Conservation (phyloP, 2,113 vertebrate genomes). For the Saccopteryx bilineata region DNA sequence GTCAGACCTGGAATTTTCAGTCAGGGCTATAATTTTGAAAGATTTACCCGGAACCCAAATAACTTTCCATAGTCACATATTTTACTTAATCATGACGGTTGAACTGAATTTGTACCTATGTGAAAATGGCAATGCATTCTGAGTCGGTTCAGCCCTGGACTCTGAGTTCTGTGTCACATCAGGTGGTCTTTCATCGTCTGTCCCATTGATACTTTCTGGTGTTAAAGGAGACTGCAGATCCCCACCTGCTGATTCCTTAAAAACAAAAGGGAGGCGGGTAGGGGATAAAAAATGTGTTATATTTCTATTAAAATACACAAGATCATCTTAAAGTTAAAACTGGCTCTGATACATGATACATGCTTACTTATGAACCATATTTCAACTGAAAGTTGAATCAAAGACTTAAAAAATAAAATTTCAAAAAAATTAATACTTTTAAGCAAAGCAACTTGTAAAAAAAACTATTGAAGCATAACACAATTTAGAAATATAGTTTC, state of each 20-base stretch:
- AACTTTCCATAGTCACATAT: conserved; percentile 73
- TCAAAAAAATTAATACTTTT: conserved; percentile 53
- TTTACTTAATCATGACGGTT: conserved; percentile 88
- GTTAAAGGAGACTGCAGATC: conserved; percentile 96
- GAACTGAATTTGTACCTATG: conserved; percentile 95
- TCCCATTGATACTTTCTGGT: conserved; percentile 97
- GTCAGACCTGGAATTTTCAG: conserved; percentile 63
- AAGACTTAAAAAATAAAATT: conserved; percentile 35
- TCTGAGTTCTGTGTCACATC: conserved; percentile 92
- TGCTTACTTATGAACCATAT: conserved; percentile 43
- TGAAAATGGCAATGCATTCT: conserved; percentile 95
- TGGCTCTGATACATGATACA: background rate
- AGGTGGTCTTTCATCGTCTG: conserved; percentile 92
- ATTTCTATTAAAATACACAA: conserved; percentile 54
- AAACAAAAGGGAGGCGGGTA: conserved; percentile 22
- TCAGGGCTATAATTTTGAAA: conserved; percentile 50
- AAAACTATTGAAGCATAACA: conserved; percentile 50
- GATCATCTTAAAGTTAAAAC: conserved; percentile 60
- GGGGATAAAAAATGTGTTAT: conserved; percentile 59
- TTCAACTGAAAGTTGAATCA: conserved; percentile 53
- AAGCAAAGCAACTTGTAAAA: conserved; percentile 56
- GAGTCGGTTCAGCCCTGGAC: conserved; percentile 93
- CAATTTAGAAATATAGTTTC: conserved; percentile 52
- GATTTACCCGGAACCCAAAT: conserved; percentile 48
- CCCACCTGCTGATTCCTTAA: conserved; percentile 95